Evolutionary conservation across 2,113 vertebrate species (phyloP).

Genomic region (Lates calcarifer): DNA sequence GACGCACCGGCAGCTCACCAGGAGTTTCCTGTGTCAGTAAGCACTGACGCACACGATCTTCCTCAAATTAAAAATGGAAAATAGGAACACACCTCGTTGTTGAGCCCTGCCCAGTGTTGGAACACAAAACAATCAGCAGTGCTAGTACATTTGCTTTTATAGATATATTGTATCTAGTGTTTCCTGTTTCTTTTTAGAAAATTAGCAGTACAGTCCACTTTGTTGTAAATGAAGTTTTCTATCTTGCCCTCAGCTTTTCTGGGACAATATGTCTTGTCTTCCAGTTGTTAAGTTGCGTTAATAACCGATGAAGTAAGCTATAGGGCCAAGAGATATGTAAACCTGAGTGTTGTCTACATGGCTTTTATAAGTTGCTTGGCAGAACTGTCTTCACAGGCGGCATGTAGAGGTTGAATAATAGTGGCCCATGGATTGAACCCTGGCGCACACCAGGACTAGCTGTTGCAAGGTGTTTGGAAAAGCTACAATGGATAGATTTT

Average conservation of each 20-base stretch:
- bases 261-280: no score
- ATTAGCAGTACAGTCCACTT: background rate
- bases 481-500: no score
- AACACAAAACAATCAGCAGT: background rate
- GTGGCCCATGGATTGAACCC: background rate
- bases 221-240: background rate
- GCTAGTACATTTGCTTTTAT: no score
- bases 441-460: background rate
- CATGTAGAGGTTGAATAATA: no score
- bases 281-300: background rate
- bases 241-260: no score
- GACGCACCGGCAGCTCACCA: constrained; percentile 29
- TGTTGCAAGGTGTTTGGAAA: no score
- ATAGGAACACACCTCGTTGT: constrained; percentile 21
- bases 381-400: no score
- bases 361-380: no score
- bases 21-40: constrained; percentile 64
- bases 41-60: constrained; percentile 63
- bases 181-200: background rate
- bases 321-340: no score
- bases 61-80: constrained; percentile 48
- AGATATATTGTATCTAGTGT: no score
- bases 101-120: background rate
- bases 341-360: no score
- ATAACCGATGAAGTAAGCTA: background rate